phyloP scores from a whole-genome alignment of 2,113 vertebrate species.

The Hipposideros armiger region DNA sequence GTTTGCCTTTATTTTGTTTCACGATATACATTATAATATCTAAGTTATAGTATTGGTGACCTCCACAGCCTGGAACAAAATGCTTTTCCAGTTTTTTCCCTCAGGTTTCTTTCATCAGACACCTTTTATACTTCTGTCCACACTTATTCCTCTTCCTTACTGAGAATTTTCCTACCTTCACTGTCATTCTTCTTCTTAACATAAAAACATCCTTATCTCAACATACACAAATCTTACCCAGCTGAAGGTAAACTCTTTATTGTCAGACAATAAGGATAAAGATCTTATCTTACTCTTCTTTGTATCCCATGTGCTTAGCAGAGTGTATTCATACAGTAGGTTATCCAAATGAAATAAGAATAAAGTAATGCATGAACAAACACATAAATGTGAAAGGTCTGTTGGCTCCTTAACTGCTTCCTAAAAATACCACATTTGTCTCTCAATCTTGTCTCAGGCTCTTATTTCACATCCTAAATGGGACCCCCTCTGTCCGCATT shows the following conservation, averaged over 20 bases:
- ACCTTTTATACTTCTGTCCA: background rate
- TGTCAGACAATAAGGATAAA: background rate
- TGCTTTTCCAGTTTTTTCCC: background rate
- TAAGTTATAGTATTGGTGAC: background rate
- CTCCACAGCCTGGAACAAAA: background rate
- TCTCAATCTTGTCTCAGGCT: background rate
- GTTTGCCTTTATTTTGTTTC: background rate
- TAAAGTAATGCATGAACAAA: background rate
- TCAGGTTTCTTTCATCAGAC: background rate
- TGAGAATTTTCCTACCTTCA: background rate
- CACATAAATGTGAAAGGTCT: background rate
- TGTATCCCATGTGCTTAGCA: background rate
- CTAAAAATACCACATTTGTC: background rate
- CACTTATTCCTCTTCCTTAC: background rate
- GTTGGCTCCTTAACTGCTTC: background rate
- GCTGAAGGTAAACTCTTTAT: background rate
- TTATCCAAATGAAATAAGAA: background rate
- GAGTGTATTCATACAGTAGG: background rate
- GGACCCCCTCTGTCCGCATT: background rate
- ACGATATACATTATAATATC: background rate
- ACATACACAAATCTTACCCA: background rate
- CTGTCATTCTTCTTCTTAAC: background rate
- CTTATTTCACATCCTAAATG: background rate
- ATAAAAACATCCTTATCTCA: background rate
- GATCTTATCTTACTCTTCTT: background rate